Evolutionary conservation across 1,140 invertebrate species (phyloP).

Genomic region (Lasaia peninsularis): DNA sequence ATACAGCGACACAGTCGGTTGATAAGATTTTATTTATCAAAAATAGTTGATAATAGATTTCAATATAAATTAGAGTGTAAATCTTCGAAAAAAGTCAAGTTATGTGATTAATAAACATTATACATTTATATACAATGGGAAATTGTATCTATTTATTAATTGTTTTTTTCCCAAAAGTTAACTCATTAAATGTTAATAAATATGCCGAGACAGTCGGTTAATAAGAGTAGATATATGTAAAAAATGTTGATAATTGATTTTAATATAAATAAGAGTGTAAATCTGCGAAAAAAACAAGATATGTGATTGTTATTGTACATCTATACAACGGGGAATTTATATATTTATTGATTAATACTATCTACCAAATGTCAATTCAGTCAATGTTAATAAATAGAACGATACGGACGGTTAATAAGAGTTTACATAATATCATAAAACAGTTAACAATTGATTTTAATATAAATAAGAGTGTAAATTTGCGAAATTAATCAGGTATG

Average conservation of each 20-base stretch:
- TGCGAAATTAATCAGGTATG: too few species aligned
- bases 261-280: not conserved
- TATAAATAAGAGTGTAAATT: not conserved
- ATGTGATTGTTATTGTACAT: too few species aligned
- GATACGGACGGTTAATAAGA: not conserved
- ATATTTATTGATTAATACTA: too few species aligned
- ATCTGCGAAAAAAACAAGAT: too few species aligned
- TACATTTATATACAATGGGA: too few species aligned
- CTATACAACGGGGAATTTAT: too few species aligned
- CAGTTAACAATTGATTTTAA: not conserved
- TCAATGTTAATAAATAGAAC: conserved; percentile 6
- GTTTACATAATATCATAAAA: not conserved
- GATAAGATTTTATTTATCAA: not conserved
- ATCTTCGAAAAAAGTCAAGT: too few species aligned
- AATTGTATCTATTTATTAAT: too few species aligned
- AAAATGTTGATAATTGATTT: not conserved
- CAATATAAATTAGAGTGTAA: not conserved
- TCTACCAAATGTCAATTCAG: not conserved
- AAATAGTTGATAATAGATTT: not conserved
- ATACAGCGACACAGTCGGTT: conserved; percentile 5
- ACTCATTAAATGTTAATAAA: conserved; percentile 1
- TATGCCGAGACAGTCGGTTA: not conserved
- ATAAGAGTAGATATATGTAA: not conserved
- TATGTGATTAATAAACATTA: too few species aligned
- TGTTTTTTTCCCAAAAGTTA: too few species aligned